Conservation (phyloP, 2,888 invertebrate genomes). For the Nemotelus pantherinus region DNA sequence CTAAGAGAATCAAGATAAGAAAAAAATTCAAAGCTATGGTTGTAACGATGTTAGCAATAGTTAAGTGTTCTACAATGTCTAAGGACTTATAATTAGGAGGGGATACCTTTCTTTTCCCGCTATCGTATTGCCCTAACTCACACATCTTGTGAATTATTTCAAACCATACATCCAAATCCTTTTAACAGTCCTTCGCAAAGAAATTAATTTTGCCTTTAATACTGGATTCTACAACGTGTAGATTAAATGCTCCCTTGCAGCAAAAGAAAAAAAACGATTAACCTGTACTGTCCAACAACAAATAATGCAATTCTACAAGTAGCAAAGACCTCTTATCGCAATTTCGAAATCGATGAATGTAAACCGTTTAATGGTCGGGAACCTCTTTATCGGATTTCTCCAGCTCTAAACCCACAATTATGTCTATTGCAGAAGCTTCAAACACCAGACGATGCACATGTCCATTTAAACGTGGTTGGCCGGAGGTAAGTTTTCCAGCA, state of each 20-base stretch:
- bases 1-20: too few species aligned
- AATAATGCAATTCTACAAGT: background rate
- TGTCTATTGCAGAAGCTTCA: background rate
- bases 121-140: too few species aligned
- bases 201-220: background rate
- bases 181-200: too few species aligned
- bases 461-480: background rate
- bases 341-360: background rate
- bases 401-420: constrained; percentile 8
- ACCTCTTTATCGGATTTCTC: constrained; percentile 1
- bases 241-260: background rate
- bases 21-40: too few species aligned
- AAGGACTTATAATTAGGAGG: too few species aligned
- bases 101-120: too few species aligned
- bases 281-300: too few species aligned
- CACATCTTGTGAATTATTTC: too few species aligned
- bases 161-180: too few species aligned
- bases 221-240: background rate
- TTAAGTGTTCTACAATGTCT: too few species aligned
- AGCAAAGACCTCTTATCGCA: background rate
- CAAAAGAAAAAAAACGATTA: background rate
- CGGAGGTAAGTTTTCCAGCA: background rate
- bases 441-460: background rate
- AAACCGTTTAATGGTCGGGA: constrained; percentile 13
- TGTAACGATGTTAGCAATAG: too few species aligned